Conservation (phyloP, 2,888 invertebrate species). For the Cheilosia urbana region DNA sequence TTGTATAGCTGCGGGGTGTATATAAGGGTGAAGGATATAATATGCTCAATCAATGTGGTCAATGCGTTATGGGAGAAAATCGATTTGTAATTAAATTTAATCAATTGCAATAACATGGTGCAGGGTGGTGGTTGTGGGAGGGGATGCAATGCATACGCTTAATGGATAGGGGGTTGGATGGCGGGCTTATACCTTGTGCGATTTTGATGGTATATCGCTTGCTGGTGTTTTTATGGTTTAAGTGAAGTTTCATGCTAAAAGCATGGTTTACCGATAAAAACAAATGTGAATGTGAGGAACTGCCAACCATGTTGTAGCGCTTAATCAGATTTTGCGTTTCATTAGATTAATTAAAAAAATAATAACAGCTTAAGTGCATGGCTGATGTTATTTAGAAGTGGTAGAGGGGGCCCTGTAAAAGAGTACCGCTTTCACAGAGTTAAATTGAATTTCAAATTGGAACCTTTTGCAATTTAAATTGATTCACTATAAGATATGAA, state of each 20-base stretch:
- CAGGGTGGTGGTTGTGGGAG: neutral
- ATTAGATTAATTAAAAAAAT: slow-evolving; percentile 12
- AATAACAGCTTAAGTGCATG: neutral
- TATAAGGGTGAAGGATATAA: slow-evolving; percentile 45
- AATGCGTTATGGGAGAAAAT: slow-evolving; percentile 73
- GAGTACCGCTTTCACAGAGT: too few relatives aligned
- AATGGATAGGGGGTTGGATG: neutral
- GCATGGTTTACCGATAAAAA: slow-evolving; percentile 50
- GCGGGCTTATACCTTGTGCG: neutral
- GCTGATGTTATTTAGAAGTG: neutral
- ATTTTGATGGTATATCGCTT: slow-evolving; percentile 7
- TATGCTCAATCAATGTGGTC: slow-evolving; percentile 74
- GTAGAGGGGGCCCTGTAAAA: too few relatives aligned
- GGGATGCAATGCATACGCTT: neutral
- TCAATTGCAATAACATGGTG: slow-evolving; percentile 68
- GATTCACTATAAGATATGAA: too few relatives aligned
- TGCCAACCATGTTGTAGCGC: neutral
- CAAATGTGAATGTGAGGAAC: neutral
- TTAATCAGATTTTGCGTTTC: slow-evolving; percentile 32
- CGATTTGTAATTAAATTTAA: slow-evolving; percentile 76
- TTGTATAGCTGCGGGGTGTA: slow-evolving; percentile 15
- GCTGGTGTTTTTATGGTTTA: slow-evolving; percentile 19
- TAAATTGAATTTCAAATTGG: too few relatives aligned
- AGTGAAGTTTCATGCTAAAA: slow-evolving; percentile 61
- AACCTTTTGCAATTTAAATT: too few relatives aligned